Evolutionary conservation across 2,797 vertebrate genomes (phyloP).

Genomic region (Lutjanus argentimaculatus): DNA sequence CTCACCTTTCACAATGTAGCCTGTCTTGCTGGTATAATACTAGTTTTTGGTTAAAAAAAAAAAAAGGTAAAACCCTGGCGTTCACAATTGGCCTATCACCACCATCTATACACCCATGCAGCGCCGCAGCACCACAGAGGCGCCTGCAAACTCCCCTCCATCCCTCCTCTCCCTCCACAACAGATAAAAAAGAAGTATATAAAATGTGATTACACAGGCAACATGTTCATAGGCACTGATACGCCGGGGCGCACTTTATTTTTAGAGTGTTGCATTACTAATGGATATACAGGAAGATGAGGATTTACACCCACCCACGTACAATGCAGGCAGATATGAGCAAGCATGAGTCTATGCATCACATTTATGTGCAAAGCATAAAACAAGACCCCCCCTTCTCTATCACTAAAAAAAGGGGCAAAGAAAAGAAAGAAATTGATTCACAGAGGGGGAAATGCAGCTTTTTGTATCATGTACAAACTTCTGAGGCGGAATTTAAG

Average conservation of each 20-base stretch:
- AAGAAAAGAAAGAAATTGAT: constrained; percentile 67
- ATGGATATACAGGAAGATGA: constrained; percentile 80
- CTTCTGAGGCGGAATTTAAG: constrained; percentile 56
- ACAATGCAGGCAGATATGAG: constrained; percentile 74
- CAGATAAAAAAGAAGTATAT: constrained; percentile 79
- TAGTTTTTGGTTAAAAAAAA: constrained; percentile 51
- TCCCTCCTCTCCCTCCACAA: constrained; percentile 35
- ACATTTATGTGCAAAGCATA: constrained; percentile 75
- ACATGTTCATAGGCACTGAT: constrained; percentile 75
- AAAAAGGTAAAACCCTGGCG: constrained; percentile 51
- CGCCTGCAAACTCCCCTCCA: constrained; percentile 38
- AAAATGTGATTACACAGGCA: constrained; percentile 82
- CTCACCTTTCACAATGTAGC: constrained; percentile 82
- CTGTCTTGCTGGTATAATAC: constrained; percentile 74
- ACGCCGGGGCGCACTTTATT: constrained; percentile 75
- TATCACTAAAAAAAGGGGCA: constrained; percentile 53
- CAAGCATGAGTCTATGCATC: constrained; percentile 73
- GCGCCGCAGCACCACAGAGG: constrained; percentile 42
- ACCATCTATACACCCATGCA: constrained; percentile 68
- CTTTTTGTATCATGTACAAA: constrained; percentile 51
- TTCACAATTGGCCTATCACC: constrained; percentile 70
- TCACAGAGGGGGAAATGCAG: constrained; percentile 38
- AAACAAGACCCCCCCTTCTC: constrained; percentile 50
- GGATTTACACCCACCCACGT: constrained; percentile 80
- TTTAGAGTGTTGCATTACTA: constrained; percentile 83